These are phyloP conservation scores for Tinamus major DNA, from an alignment of 2,797 vertebrate genomes.

Conservation along the genomic window DNA sequence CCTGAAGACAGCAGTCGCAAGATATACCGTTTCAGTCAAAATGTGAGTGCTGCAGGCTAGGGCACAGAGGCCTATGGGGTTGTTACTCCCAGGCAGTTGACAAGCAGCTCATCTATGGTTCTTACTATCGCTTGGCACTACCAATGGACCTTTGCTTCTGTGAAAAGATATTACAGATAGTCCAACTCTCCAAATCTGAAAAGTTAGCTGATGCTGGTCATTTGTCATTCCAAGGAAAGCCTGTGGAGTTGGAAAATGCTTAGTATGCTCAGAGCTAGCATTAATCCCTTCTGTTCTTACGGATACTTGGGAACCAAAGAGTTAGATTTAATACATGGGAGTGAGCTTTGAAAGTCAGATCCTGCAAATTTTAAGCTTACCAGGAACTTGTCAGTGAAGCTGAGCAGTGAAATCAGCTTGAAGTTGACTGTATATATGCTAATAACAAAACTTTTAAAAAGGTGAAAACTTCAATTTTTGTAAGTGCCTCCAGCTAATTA, in stretches of 20 bases:
- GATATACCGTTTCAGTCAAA: conserved; percentile 89
- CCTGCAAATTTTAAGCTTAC: not conserved
- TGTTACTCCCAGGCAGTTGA: not conserved
- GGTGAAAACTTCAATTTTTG: not conserved
- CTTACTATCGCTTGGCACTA: not conserved
- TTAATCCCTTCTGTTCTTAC: not conserved
- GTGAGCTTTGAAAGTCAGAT: not conserved
- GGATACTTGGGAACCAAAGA: not conserved
- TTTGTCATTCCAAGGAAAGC: not conserved
- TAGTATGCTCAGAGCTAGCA: not conserved
- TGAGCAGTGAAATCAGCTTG: not conserved
- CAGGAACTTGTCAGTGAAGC: not conserved
- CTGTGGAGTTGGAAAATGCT: not conserved
- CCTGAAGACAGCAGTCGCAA: conserved; percentile 82
- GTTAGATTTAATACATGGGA: not conserved
- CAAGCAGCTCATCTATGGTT: fast-evolving
- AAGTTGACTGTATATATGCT: not conserved
- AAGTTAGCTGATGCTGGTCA: not conserved
- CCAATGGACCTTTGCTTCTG: fast-evolving
- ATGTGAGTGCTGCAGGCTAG: conserved; percentile 76
- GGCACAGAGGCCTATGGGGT: not conserved
- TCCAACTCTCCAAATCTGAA: not conserved
- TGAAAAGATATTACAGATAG: not conserved
- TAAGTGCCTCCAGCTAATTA: not conserved
- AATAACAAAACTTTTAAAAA: not conserved